Base-by-base conservation (phyloP, 2,797 vertebrate genomes). In the Distichodus sexfasciatus region DNA sequence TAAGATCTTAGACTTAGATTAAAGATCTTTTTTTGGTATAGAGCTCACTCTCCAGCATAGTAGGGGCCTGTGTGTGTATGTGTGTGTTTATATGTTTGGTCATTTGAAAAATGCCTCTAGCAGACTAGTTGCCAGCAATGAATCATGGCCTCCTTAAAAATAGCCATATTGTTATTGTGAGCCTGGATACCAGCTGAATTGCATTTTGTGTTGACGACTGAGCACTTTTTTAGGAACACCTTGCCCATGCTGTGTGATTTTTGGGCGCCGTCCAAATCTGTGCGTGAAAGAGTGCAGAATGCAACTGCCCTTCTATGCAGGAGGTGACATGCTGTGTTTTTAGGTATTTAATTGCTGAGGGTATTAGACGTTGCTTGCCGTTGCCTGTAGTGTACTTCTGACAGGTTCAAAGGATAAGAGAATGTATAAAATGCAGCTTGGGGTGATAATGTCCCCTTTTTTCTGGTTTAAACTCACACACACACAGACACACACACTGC, bases 11-110 rank as follows among this genome's bases (percentile, higher is more conserved):
- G 10, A 36, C 4, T 50, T 33, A 57, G 54, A 53, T 35, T 35
- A 10, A 53, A 48, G 57, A 31, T 62, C 41, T 6, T 31, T 71
- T 54, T 58, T 10, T 67, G 58, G 28, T 72, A 23, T 21, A 15
- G 6, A 3, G 46, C 14, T 26, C n/a, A 21, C 43, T 33, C 12
- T 64, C 36, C 3, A 46, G 33, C 29, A 28, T 38, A 51, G 48
- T 55, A 28, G 46, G 50, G 33, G 50, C 46, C 17, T 66, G 50
- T 54, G 50, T 57, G 38, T 33, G 26, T 53, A 15, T 19, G 28
- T 54, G 26, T 51, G 26, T 51, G 24, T 31, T 7, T 36, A 11
- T 31, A 33, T 55, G 17, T 21, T 6, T 9, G 19, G 10, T 3
- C 19, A 15, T 17, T 6, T 35, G 53, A 23, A 57, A 35, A 57